phyloP scores from a whole-genome alignment of 2,113 vertebrate genomes.

The Neomonachus schauinslandi region DNA sequence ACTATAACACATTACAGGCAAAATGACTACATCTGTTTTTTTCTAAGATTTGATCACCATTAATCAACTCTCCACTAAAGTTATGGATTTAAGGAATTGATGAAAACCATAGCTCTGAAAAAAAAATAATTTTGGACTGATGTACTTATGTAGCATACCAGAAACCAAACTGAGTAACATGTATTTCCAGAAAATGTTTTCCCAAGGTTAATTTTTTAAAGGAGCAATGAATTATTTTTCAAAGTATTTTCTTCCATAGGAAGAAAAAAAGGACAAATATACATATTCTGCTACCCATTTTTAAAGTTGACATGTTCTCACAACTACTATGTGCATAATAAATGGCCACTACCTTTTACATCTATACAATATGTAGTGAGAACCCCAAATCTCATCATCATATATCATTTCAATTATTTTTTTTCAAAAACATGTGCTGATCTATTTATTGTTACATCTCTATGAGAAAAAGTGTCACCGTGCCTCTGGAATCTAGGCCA shows the following conservation, averaged over 20 bases:
- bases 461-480: background rate
- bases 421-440: background rate
- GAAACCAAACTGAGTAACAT: constrained; percentile 64
- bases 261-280: background rate
- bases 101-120: constrained; percentile 56
- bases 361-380: background rate
- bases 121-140: constrained; percentile 61
- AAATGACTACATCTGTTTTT: constrained; percentile 69
- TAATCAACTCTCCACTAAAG: constrained; percentile 80
- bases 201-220: background rate
- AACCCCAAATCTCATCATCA: background rate
- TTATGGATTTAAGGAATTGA: constrained; percentile 71
- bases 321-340: background rate
- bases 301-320: background rate
- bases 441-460: background rate
- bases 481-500: background rate
- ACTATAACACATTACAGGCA: constrained; percentile 71
- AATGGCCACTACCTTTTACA: background rate
- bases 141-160: background rate
- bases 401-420: background rate
- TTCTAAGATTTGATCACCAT: constrained; percentile 72
- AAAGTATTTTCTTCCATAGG: background rate
- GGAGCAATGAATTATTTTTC: background rate
- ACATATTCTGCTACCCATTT: background rate
- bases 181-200: background rate